Base-by-base conservation (phyloP, 2,113 vertebrate genomes). In the Pao palembangensis region DNA sequence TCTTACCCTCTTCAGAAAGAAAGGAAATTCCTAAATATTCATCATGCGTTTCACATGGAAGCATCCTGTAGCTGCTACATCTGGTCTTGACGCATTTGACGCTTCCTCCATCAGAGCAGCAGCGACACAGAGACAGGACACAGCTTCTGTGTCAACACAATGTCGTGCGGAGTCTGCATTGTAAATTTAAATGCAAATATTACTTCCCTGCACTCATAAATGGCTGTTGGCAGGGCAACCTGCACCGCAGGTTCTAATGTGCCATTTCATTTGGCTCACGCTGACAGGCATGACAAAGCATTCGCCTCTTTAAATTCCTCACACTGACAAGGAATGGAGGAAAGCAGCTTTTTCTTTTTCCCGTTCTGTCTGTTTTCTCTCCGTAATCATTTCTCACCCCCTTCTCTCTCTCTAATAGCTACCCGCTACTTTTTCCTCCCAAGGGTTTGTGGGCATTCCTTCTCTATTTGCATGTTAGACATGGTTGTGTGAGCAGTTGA, bases 401-500 rank as follows among this genome's bases (percentile, higher is more conserved):
- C 5, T 20, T 49, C 31, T 44, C 15, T 23, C 54, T 64, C 54
- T 77, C 64, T 83, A 80, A 77, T 84, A 76, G 70, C 75, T 75
- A 78, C 71, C 69, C 64, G 80, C 44, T 73, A 64, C 67, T 52
- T 55, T 42, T 19, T 60, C 54, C 72, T 81, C 74, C 1, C n/a
- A 11, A 69, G 81, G 73, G 73, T 67, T 44, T 50, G 43, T 8
- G 55, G 59, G 67, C 76, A 64, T 69, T 83, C 58, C 55, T 70
- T 80, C 64, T 64, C 65, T 68, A 84, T 84, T 88, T 92, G 91
- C 90, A 91, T 92, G 85, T 79, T 79, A 84, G 56, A 54, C 71
- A 55, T 79, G 79, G 79, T 72, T 78, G 78, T 82, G 80, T 76
- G 60, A 83, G 72, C 66, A 55, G 74, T 80, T 78, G 46, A 66